Base-by-base conservation (phyloP, 2,888 invertebrate genomes). In the Pocota personata region DNA sequence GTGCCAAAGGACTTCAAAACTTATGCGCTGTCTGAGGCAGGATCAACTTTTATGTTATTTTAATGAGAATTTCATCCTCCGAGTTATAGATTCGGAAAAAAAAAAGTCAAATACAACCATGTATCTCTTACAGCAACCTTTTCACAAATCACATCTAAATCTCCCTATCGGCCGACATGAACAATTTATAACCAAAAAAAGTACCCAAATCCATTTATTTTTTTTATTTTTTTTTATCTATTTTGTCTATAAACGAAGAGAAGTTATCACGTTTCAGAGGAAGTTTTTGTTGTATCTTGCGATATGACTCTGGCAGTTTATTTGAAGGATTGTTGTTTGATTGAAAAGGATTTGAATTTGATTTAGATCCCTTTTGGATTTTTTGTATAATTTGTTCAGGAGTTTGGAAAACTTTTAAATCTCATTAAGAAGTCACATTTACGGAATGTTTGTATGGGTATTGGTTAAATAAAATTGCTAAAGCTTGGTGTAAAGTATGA, bases 261-360 rank as follows among this genome's bases (percentile, higher is more conserved):
- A 32, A 24, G 69, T 43, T 57, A 35, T 57, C 46, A 57, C 71
- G 32, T 48, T 35, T 35, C 58, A 10, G n/a, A 16, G 21, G 14
- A n/a, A 30, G 6, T 58, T n/a, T 27, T 1, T n/a, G n/a, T 50
- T 50, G 10, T 57, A 52, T 67, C 21, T 37, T 21, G 8, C 12
- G 14, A 10, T 50, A 37, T 52, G 16, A 12, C 16, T 10, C 7
- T 40, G 67, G 14, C 73, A 52, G 73, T 43, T 62, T 52, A 62
- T 52, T 50, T 40, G 52, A 62, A 52, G 40, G 62, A 72, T 48
- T 50, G 72, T 12, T 72, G 35, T 60, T 72, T 72, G 60, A 72
- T 72, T 50, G 48, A 37, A 50, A 50, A 16, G 37, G 73, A 73
- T 73, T 73, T 64, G 52, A 64, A 40, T 73, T 73, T 64, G 73